Evolutionary conservation across 1,140 invertebrate species (phyloP), one percentile per base, ranked within the genome.

Genomic region (Helicoverpa zea): DNA sequence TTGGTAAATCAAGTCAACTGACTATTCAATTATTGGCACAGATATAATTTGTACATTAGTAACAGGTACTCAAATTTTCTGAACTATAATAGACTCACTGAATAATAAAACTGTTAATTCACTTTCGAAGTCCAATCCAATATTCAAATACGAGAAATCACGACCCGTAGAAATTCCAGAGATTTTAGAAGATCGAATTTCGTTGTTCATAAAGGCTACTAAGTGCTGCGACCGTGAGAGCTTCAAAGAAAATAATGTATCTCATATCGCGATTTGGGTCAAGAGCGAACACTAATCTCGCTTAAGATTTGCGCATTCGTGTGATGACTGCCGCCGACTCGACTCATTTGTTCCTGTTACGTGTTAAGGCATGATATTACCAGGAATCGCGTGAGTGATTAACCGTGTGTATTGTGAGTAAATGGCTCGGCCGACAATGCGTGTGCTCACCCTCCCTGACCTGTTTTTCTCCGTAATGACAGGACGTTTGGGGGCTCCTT

Each of bases 371-470:
- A 81, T 80, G 61, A 80, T 84, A 81, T 84, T 81, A 80, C 49
- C 61, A 81, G 66, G 54, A 79, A 84, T 81, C 80, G 83, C 83
- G 83, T 81, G 80, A 81, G 80, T 84, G 80, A 84, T 84, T 84
- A 84, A 80, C 47, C 47, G 73, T 56, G 56, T 80, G 79, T 80
- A 77, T 80, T 83, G 77, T 77, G 64, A 54, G 74, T 59, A 82
- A 82, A 82, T 82, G 81, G 81, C 66, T 75, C 56, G 58, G 61
- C 47, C 66, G 51, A 83, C 68, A 73, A 74, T 75, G 74, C 74
- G 73, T 81, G 82, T 35, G 43, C 43, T 49, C 52, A 83, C 70
- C 63, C 61, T 64, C 66, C 75, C 75, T 77, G 75, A 77, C 75
- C 59, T 54, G 61, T 77, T 77, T 77, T 77, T 77, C 47, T 77